A percentile compares a stretch with the other conserved stretches of the same genome.
phyloP scores from a whole-genome alignment of 2,113 vertebrate species.

The Nannobrachium achirus region DNA sequence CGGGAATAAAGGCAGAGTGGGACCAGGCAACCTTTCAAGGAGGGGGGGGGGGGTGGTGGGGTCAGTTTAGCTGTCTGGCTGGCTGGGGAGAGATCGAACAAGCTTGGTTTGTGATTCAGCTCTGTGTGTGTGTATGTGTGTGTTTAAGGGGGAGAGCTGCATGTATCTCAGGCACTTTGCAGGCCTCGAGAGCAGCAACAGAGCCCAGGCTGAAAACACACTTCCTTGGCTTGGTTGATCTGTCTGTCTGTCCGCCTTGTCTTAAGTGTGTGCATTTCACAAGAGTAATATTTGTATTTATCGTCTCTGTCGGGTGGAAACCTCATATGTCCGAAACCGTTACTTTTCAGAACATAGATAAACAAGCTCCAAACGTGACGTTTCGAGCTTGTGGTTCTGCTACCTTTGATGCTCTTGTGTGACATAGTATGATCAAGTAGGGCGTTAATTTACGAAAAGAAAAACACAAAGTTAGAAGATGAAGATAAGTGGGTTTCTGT shows the following conservation, averaged over 20 bases:
- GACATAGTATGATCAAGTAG: no score
- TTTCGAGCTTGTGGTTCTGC: no score
- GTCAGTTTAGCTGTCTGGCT: no score
- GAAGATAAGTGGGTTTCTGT: no score
- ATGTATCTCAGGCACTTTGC: slow-evolving; percentile 64
- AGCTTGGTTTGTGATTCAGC: slow-evolving; percentile 76
- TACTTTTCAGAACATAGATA: no score
- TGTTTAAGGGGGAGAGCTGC: slow-evolving; percentile 37
- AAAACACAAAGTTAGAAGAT: no score
- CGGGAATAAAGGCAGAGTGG: slow-evolving; percentile 59
- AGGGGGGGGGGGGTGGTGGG: slow-evolving; percentile 14
- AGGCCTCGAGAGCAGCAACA: slow-evolving; percentile 56
- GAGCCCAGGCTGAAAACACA: slow-evolving; percentile 39
- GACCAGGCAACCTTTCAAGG: slow-evolving; percentile 61
- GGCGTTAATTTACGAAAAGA: no score
- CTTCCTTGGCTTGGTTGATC: slow-evolving; percentile 13
- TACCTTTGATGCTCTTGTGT: no score
- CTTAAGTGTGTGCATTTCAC: slow-evolving; percentile 18
- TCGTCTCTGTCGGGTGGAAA: no score
- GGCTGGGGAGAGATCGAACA: slow-evolving; percentile 75
- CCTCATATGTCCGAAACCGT: no score
- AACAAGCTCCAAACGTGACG: no score
- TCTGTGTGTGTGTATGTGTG: slow-evolving; percentile 32
- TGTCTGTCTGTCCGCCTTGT: slow-evolving; percentile 10
- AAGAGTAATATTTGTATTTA: background rate